Conservation (phyloP, 2,797 vertebrate species). For the Enoplosus armatus region DNA sequence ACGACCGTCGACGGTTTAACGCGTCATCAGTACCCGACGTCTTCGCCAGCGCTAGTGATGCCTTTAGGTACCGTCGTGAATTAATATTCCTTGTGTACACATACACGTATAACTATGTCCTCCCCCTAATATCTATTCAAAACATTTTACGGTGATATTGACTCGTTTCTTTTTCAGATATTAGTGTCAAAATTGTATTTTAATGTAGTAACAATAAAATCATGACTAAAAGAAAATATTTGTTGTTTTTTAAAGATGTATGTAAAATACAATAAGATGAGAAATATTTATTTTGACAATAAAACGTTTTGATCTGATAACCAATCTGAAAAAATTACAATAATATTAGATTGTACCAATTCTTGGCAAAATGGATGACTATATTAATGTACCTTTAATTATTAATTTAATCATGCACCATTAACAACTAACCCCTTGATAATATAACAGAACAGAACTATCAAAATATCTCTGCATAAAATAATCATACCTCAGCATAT, state of each 20-base stretch:
- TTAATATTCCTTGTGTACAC: no score
- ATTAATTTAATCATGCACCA: no score
- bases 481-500: not conserved
- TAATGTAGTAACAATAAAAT: not conserved
- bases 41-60: rapidly evolving
- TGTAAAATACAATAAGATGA: not conserved
- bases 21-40: conserved; percentile 56
- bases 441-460: no score
- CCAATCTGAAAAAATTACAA: not conserved
- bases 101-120: no score
- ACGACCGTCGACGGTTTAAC: not conserved
- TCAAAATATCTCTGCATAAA: no score
- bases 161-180: not conserved
- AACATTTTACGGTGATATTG: no score
- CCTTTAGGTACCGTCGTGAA: not conserved
- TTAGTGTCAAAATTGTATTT: no score
- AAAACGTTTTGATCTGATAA: not conserved
- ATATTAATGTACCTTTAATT: no score
- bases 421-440: no score
- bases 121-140: no score
- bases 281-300: not conserved
- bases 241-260: not conserved
- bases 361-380: not conserved
- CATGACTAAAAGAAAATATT: not conserved
- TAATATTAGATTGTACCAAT: not conserved